Evolutionary conservation across 2,797 vertebrate species (phyloP), one percentile per base, ranked within the genome.

Genomic region (Thunnus albacares): DNA sequence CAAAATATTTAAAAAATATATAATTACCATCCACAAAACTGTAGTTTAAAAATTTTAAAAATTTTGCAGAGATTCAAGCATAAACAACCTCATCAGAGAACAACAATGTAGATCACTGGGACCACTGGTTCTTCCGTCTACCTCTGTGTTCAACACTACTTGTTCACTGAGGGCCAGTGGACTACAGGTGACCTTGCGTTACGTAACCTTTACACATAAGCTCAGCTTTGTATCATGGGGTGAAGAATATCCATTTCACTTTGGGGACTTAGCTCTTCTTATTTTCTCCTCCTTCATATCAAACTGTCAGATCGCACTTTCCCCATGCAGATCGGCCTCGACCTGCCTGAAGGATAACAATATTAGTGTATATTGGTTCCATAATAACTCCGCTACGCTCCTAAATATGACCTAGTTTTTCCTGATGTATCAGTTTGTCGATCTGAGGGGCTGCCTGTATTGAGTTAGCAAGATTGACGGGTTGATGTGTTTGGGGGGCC

Each of bases 401-500:
- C 75, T 30, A 79, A 74, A 83, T 82, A 76, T 85, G 77, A 87
- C 86, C 85, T 74, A 84, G 45, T 82, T 89, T 85, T 79, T 56
- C 57, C 47, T 18, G 43, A 72, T 41, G 6, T 88, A 91, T 92
- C 86, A 11, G 67, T 69, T 33, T 71, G 62, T 26, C 20, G 57
- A 90, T 91, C 82, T 88, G 71, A 77, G 65, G 15, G 45, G 47
- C 75, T 80, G 85, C 66, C 87, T 92, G 92, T 75, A n/a, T 88
- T 74, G 57, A 88, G 85, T 94, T 93, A 94, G 80, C 2, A 14
- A 79, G 89, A 90, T 71, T 91, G 90, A 85, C 74, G 43, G 73
- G 47, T 45, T 20, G 11, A 58, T 79, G 69, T 71, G 58, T 80
- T 51, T 61, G 83, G 72, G 81, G 87, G 83, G 41, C 41, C 52